These are phyloP conservation scores for Agriopis leucophaearia DNA, from an alignment of 2,888 invertebrate species.

Conservation along the genomic window DNA sequence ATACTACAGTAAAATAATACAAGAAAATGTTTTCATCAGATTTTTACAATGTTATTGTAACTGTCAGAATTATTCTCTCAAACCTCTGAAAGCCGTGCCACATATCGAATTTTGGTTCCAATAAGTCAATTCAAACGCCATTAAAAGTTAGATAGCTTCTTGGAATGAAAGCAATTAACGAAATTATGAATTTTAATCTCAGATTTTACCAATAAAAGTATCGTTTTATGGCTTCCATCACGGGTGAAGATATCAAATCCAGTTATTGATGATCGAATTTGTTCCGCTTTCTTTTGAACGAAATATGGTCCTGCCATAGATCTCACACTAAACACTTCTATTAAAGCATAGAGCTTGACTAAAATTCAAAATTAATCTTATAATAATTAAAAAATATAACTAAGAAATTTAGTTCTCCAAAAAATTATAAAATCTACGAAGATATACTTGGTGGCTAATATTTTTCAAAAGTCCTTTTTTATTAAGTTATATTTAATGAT, in stretches of 20 bases:
- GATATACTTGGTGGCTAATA: no score
- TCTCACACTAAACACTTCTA: not conserved
- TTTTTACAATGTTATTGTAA: no score
- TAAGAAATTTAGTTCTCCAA: not conserved
- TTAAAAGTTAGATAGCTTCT: constrained; percentile 15
- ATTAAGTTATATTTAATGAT: no score
- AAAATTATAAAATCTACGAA: no score
- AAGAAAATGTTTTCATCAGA: no score
- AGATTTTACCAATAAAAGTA: constrained; percentile 24
- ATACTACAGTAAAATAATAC: no score
- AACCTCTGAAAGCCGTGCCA: no score
- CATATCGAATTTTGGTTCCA: constrained; percentile 5
- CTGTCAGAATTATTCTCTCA: no score
- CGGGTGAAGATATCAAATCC: constrained; percentile 21
- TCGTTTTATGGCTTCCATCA: constrained; percentile 10
- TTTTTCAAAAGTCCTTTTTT: no score
- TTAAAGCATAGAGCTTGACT: not conserved
- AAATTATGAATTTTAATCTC: constrained; percentile 19
- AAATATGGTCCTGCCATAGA: constrained; percentile 13
- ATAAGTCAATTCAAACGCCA: constrained; percentile 17
- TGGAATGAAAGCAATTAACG: constrained; percentile 20
- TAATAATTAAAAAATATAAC: not conserved
- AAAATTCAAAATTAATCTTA: not conserved
- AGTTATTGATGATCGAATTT: constrained; percentile 23
- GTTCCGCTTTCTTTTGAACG: constrained; percentile 24